These are phyloP conservation scores for Corythornis leucogaster DNA, from an alignment of 2,797 vertebrate species.

Conservation along the genomic window DNA sequence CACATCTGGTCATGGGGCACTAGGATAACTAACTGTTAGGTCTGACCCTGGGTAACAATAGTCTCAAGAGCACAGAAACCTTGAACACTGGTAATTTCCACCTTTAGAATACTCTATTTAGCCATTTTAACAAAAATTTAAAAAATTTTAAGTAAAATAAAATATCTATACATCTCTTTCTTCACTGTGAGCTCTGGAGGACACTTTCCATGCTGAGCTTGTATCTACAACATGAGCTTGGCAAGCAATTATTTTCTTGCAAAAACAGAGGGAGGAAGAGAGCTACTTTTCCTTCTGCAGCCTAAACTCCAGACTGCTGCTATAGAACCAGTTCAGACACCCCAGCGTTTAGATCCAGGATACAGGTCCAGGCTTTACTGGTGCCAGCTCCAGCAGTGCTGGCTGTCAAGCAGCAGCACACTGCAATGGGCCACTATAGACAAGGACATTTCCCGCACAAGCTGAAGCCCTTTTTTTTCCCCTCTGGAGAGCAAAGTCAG, in stretches of 20 bases:
- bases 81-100: background rate
- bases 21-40: background rate
- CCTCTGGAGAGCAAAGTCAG: background rate
- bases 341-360: rapidly evolving
- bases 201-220: background rate
- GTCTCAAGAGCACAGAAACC: background rate
- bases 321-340: background rate
- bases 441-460: background rate
- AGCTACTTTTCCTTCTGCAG: background rate
- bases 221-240: background rate
- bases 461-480: background rate
- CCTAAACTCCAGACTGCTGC: background rate
- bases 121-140: background rate
- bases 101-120: rapidly evolving
- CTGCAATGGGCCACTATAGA: rapidly evolving
- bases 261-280: background rate
- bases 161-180: background rate
- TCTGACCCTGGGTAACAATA: background rate
- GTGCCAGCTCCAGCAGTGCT: background rate
- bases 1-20: background rate
- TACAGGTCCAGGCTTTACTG: background rate
- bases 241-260: background rate
- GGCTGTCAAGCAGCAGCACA: background rate
- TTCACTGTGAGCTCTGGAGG: background rate
- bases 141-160: background rate